Base-by-base conservation (phyloP, 2,888 invertebrate species). In the Patella depressa region DNA sequence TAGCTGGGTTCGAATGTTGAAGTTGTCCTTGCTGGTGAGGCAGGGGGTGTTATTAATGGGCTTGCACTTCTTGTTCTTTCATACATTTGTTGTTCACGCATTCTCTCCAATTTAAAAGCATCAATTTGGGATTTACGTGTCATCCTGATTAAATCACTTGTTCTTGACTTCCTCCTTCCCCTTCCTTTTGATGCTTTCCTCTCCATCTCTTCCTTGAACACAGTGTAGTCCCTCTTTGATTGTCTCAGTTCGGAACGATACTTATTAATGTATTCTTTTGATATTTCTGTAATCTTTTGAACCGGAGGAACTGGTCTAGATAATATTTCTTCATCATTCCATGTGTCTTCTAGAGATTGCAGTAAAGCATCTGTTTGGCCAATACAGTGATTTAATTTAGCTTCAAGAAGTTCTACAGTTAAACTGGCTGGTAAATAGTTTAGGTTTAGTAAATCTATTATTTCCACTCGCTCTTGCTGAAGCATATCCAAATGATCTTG, bases 361-460 rank as follows among this genome's bases (percentile, higher is more conserved):
- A 92, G 83, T n/a, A 91, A 80, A 19, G 88, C 83, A 82, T 91
- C 91, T 15, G 92, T 91, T 82, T 92, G 91, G 2, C 91, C 91
- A 74, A 91, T 89, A 78, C 90, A 89, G 79, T 92, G 91, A 77
- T 92, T 91, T n/a, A 92, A 82, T 78, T 91, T 91, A 4, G 90
- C 90, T 79, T 92, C 92, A n/a, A 91, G 85, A 54, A 91, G 81
- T 77, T 92, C 91, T 29, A 91, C 89, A 79, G 90, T 90, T 45
- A 91, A 79, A 77, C 90, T 91, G n/a, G 89, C 86, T 29, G 91
- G 91, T 54, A 91, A 83, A 78, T 89, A 86, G 76, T 88, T 88
- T 74, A 91, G 80, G 15, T 88, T 88, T 11, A 91, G 82, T 73
- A 91, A 84, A 73, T 90, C 89, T 59, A 90, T 84, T 45, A 91